phyloP scores from a whole-genome alignment of 2,113 vertebrate genomes.

The Leptosomus discolor region DNA sequence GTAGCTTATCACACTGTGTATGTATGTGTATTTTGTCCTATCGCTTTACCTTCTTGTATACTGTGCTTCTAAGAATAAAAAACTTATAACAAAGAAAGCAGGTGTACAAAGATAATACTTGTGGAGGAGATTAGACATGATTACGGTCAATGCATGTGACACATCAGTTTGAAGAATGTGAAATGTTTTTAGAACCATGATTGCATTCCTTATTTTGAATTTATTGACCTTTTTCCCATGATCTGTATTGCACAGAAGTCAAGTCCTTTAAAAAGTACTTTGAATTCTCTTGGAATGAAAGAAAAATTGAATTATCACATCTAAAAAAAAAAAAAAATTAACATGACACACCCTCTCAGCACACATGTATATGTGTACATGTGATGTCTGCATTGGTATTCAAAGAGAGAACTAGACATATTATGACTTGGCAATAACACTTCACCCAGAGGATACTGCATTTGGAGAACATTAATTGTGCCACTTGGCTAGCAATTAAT shows the following conservation, averaged over 20 bases:
- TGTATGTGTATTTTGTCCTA: not conserved
- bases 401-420: not conserved
- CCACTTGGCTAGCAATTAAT: not conserved
- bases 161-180: not conserved
- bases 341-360: not conserved
- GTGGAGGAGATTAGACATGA: slow-evolving; percentile 19
- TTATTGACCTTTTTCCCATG: not conserved
- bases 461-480: not conserved
- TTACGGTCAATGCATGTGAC: slow-evolving; percentile 11
- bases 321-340: not conserved
- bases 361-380: accelerated
- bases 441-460: not conserved
- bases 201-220: not conserved
- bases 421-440: not conserved
- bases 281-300: not conserved
- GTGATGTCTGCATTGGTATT: not conserved
- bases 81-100: not conserved
- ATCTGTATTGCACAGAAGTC: not conserved
- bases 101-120: slow-evolving; percentile 20
- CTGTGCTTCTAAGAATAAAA: not conserved
- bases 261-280: not conserved
- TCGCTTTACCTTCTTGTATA: not conserved
- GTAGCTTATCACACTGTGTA: no score
- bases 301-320: not conserved
- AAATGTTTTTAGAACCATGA: slow-evolving; percentile 15